A percentile compares a stretch with the other conserved stretches of the same genome.
These are phyloP conservation scores for Rhinoptilus africanus DNA, from an alignment of 2,113 vertebrate genomes.

Conservation along the genomic window DNA sequence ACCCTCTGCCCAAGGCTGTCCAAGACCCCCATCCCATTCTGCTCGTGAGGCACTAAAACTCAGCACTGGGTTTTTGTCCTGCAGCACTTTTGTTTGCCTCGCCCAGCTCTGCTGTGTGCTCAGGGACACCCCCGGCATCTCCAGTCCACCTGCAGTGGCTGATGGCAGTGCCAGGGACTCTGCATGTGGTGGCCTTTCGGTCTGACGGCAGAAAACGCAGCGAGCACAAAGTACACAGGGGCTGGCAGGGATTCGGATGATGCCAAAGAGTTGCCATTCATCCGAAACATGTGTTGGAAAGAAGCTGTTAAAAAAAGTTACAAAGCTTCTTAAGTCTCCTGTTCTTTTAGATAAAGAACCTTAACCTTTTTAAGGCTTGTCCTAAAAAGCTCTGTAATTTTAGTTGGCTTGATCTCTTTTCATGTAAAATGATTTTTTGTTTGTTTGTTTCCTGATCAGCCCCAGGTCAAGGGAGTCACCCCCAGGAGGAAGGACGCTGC, in stretches of 20 bases:
- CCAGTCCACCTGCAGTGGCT: not conserved
- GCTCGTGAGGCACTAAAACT: not conserved
- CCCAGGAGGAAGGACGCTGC: not conserved
- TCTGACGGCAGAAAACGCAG: not conserved
- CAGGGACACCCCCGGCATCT: not conserved
- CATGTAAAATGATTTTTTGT: not conserved
- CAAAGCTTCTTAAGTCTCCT: not conserved
- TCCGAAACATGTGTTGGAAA: not conserved
- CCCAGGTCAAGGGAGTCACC: not conserved
- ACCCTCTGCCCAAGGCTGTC: not conserved
- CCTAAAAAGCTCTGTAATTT: not conserved
- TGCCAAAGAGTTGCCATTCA: not conserved
- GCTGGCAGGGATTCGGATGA: not conserved
- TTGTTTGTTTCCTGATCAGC: not conserved
- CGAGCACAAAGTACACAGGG: not conserved
- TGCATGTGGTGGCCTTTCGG: not conserved
- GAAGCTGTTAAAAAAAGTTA: not conserved
- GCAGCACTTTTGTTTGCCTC: not conserved
- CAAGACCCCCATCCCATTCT: not conserved
- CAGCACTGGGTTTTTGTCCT: not conserved
- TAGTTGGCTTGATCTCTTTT: not conserved
- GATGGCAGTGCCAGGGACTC: not conserved
- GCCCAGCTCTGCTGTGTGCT: not conserved
- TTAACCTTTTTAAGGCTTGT: not conserved
- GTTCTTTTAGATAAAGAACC: not conserved